phyloP scores from a whole-genome alignment of 2,113 vertebrate species.

The Chaetorhynchus papuensis region DNA sequence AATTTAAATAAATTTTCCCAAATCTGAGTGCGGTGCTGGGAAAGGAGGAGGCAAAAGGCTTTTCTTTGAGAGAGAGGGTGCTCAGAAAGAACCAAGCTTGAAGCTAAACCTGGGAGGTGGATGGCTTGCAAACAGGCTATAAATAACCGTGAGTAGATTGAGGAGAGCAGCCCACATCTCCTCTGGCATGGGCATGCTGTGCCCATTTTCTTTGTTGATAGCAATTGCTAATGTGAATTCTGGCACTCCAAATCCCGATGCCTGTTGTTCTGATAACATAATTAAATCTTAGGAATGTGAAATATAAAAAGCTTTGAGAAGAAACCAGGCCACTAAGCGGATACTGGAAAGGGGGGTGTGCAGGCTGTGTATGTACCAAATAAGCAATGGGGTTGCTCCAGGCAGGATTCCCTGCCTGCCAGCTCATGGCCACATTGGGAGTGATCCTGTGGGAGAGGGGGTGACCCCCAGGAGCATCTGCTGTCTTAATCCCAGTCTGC shows the following conservation, averaged over 20 bases:
- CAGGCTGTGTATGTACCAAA: not conserved
- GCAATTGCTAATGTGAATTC: slow-evolving; percentile 63
- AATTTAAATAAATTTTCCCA: not conserved
- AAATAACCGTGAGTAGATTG: slow-evolving; percentile 20
- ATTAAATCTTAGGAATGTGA: slow-evolving; percentile 59
- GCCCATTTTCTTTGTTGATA: slow-evolving; percentile 62
- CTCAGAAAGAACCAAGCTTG: not conserved
- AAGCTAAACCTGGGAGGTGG: slow-evolving; percentile 44
- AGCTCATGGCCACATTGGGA: fast-evolving
- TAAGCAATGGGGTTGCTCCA: not conserved
- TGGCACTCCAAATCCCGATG: slow-evolving; percentile 54
- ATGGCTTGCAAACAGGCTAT: slow-evolving; percentile 48
- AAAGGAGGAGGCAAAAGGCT: not conserved
- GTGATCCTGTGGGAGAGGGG: not conserved
- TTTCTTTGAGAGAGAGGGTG: not conserved
- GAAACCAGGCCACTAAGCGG: slow-evolving; percentile 7
- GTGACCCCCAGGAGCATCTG: not conserved
- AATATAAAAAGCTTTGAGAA: slow-evolving; percentile 54
- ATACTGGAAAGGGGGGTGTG: not conserved
- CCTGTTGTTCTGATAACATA: slow-evolving; percentile 64
- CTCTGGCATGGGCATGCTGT: slow-evolving; percentile 59
- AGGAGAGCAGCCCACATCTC: slow-evolving; percentile 59
- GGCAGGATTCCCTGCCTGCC: not conserved
- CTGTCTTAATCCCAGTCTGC: not conserved
- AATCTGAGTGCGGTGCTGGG: not conserved